A percentile compares a stretch with the other conserved stretches of the same genome.
Evolutionary conservation across 1,140 invertebrate genomes (phyloP).

Genomic region (Gryon sp.): DNA sequence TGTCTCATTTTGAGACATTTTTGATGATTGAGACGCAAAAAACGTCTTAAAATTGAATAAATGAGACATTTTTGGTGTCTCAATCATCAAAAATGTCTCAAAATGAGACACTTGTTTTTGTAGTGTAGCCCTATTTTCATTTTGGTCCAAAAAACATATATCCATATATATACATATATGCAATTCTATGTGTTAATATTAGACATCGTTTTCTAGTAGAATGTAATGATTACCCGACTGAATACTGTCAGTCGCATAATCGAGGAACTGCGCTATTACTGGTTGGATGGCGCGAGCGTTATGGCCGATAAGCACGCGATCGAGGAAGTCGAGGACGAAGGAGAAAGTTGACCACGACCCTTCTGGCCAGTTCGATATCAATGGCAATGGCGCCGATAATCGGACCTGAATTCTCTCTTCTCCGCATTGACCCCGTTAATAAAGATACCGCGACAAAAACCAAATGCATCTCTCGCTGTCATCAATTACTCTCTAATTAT

Average conservation of each 20-base stretch:
- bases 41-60: too few species aligned
- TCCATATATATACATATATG: too few species aligned
- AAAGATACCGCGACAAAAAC: slow-evolving; percentile 26
- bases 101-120: too few species aligned
- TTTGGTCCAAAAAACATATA: too few species aligned
- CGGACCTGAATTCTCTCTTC: slow-evolving; percentile 27
- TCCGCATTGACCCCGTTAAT: slow-evolving; percentile 51
- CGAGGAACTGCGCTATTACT: slow-evolving; percentile 50
- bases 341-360: slow-evolving; percentile 76
- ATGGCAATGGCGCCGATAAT: slow-evolving; percentile 62
- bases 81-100: too few species aligned
- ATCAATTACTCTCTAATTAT: slow-evolving; percentile 15
- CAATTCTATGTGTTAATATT: slow-evolving; percentile 12
- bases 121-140: too few species aligned
- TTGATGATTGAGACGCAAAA: too few species aligned
- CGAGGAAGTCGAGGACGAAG: slow-evolving; percentile 67
- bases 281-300: slow-evolving; percentile 45
- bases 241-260: slow-evolving; percentile 64
- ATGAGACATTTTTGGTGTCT: too few species aligned
- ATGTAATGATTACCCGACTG: slow-evolving; percentile 53
- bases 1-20: too few species aligned
- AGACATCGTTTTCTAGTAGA: slow-evolving; percentile 45
- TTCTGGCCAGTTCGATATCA: slow-evolving; percentile 55
- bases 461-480: slow-evolving; percentile 6
- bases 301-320: slow-evolving; percentile 68